Conservation (phyloP, 2,888 invertebrate genomes). For the Trichacis sp. region DNA sequence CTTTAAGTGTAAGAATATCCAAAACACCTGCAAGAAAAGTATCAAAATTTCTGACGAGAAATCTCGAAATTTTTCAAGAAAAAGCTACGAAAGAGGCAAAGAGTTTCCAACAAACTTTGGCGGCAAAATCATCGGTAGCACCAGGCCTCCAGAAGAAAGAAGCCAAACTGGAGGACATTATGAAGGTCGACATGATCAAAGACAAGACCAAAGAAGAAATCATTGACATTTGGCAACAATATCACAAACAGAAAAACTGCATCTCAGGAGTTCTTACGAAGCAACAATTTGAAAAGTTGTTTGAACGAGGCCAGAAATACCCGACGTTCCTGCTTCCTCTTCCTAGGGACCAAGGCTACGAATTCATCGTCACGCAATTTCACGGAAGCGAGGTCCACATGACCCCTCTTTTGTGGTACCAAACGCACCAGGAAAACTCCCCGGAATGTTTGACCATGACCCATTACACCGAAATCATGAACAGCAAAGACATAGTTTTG, state of each 20-base stretch:
- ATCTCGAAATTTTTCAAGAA: slow-evolving; percentile 52
- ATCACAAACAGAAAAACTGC: slow-evolving; percentile 82
- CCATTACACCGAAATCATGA: slow-evolving; percentile 81
- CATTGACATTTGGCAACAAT: slow-evolving; percentile 81
- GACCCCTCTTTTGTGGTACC: slow-evolving; percentile 86
- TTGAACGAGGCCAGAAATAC: slow-evolving; percentile 72
- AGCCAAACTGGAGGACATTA: slow-evolving; percentile 75
- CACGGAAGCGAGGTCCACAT: slow-evolving; percentile 81
- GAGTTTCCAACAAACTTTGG: slow-evolving; percentile 49
- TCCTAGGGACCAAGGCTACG: slow-evolving; percentile 86
- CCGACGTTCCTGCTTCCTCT: slow-evolving; percentile 84
- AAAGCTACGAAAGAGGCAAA: slow-evolving; percentile 47
- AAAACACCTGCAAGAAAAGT: too few relatives aligned
- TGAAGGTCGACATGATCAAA: slow-evolving; percentile 81
- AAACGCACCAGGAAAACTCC: slow-evolving; percentile 89
- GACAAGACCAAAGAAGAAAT: slow-evolving; percentile 81
- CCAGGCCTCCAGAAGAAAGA: slow-evolving; percentile 38
- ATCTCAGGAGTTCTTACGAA: slow-evolving; percentile 80
- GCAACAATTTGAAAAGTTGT: slow-evolving; percentile 74
- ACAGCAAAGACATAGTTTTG: slow-evolving; percentile 80
- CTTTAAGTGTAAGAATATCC: too few relatives aligned
- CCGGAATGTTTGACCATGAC: slow-evolving; percentile 86
- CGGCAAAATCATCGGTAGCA: slow-evolving; percentile 50
- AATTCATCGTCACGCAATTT: slow-evolving; percentile 86
- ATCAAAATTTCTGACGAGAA: not conserved